phyloP scores from a whole-genome alignment of 2,888 invertebrate species.

The Habroteleia sp. region DNA sequence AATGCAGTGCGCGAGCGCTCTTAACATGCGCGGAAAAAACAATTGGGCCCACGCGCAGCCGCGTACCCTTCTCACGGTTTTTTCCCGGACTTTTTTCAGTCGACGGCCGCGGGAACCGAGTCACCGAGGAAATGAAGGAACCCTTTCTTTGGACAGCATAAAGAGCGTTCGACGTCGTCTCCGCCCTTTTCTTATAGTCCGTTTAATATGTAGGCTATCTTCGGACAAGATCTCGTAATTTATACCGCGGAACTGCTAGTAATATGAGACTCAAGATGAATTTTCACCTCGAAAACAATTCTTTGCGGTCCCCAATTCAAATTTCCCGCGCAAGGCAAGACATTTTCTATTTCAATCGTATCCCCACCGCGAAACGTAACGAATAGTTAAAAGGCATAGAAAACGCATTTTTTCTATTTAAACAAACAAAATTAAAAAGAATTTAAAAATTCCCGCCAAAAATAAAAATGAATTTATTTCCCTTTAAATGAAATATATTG shows the following conservation, averaged over 20 bases:
- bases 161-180: slow-evolving; percentile 66
- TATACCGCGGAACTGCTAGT: slow-evolving; percentile 66
- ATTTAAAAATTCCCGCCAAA: too few relatives aligned
- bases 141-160: slow-evolving; percentile 60
- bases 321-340: too few relatives aligned
- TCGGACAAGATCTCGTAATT: slow-evolving; percentile 75
- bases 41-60: slow-evolving; percentile 57
- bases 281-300: not conserved
- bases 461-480: too few relatives aligned
- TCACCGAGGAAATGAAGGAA: slow-evolving; percentile 57
- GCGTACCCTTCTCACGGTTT: slow-evolving; percentile 61
- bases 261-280: slow-evolving; percentile 61
- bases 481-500: too few relatives aligned
- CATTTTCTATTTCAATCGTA: too few relatives aligned
- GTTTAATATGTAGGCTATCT: slow-evolving; percentile 77
- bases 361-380: too few relatives aligned
- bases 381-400: too few relatives aligned
- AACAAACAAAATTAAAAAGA: too few relatives aligned
- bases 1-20: slow-evolving; percentile 34
- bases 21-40: slow-evolving; percentile 54
- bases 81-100: slow-evolving; percentile 45
- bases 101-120: slow-evolving; percentile 58
- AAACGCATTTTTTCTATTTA: too few relatives aligned
- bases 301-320: too few relatives aligned
- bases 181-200: slow-evolving; percentile 75